Evolutionary conservation across 1,140 invertebrate genomes (phyloP), one percentile per base, ranked within the genome.

Genomic region (Bombus sylvicola): DNA sequence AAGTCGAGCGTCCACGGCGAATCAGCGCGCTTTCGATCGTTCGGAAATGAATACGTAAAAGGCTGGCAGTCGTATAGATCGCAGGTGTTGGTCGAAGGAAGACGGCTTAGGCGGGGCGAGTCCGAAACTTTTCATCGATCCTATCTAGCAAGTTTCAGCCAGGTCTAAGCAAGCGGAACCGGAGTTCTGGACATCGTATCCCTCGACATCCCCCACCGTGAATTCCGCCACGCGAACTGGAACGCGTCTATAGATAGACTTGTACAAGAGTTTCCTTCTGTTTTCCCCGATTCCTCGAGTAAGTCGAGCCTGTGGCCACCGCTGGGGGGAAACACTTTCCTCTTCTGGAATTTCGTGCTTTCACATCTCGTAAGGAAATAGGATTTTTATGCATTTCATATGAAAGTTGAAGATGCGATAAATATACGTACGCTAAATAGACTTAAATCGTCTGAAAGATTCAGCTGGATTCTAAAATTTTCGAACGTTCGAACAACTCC

Each of bases 191-290:
- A 64, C 62, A 43, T 15, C 34, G 47, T 76, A 57, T 73, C 66
- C 75, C 64, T 81, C 37, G 12, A n/a, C 34, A 69, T 87, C 79
- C 71, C 31, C 22, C 64, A 34, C 73, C 31, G 39, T 53, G 43
- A 85, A 88, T 88, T 88, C 81, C 87, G 25, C 79, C 57, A 81
- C 77, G 83, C 57, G 69, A 89, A 89, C 72, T 88, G 47, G 88
- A 89, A 47, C 88, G 31, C 37, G 87, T 85, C 88, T 88, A 88
- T 88, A 89, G 59, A 37, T 81, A 85, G 68, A 85, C 75, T 31
- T 62, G n/a, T 76, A 59, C 87, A 71, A 62, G 75, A 64, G 72
- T 66, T 88, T 68, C 34, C 62, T 69, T 77, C 59, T 82, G 31
- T 75, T 75, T 66, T 34, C 22, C 18, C n/a, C 22, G 31, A 47